phyloP scores from a whole-genome alignment of 2,113 vertebrate genomes.

The Mustelus asterias region DNA sequence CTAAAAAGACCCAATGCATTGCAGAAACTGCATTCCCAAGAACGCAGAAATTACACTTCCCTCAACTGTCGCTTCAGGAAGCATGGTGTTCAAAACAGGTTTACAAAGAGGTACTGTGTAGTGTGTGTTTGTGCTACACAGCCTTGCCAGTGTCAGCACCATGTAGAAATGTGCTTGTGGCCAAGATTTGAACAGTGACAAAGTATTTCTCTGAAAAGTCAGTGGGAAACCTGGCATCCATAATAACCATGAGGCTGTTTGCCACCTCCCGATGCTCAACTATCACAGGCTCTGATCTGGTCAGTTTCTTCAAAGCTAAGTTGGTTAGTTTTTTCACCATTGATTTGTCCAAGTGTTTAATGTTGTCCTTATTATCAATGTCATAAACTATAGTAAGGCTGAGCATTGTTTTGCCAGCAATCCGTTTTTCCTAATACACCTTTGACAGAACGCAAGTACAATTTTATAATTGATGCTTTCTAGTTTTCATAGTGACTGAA shows the following conservation, averaged over 20 bases:
- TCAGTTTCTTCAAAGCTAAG: slow-evolving; percentile 83
- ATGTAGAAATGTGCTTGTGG: slow-evolving; percentile 72
- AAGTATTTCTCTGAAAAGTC: slow-evolving; percentile 82
- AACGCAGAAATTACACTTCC: slow-evolving; percentile 33
- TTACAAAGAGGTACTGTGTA: slow-evolving; percentile 87
- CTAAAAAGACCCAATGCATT: slow-evolving; percentile 53
- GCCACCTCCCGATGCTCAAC: slow-evolving; percentile 80
- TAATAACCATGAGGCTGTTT: slow-evolving; percentile 73
- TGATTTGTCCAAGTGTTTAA: slow-evolving; percentile 58
- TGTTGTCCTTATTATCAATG: slow-evolving; percentile 63
- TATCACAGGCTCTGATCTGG: slow-evolving; percentile 72
- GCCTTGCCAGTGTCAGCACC: slow-evolving; percentile 45
- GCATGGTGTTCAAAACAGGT: slow-evolving; percentile 81
- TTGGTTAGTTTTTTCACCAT: slow-evolving; percentile 68
- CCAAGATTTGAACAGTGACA: slow-evolving; percentile 78
- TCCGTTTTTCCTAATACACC: slow-evolving; percentile 74
- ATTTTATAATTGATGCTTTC: slow-evolving; percentile 67
- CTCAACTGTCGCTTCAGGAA: slow-evolving; percentile 82
- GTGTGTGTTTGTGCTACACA: slow-evolving; percentile 77
- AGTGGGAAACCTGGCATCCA: slow-evolving; percentile 76
- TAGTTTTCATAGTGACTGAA: slow-evolving; percentile 64
- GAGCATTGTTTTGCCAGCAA: slow-evolving; percentile 68
- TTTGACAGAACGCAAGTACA: slow-evolving; percentile 69
- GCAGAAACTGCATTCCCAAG: slow-evolving; percentile 60
- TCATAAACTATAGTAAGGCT: slow-evolving; percentile 76